Evolutionary conservation across 1,140 invertebrate species (phyloP).

Genomic region (Daktulosphaira vitifoliae): DNA sequence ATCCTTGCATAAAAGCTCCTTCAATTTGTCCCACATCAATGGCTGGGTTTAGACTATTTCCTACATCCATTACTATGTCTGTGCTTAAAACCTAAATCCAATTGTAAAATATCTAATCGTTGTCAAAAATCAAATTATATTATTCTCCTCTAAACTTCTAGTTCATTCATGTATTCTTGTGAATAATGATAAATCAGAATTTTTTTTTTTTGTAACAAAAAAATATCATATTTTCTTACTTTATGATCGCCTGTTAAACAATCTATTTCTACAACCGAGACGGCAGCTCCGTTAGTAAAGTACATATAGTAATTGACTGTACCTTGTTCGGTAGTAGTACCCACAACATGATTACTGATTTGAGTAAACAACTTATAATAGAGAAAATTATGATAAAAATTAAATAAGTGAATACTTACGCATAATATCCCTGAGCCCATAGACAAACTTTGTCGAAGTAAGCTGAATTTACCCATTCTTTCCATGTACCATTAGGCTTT

Average conservation of each 20-base stretch:
- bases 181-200: no score
- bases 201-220: no score
- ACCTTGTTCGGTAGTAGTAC: constrained; percentile 69
- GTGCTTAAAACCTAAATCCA: constrained; percentile 71
- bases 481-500: constrained; percentile 74
- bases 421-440: constrained; percentile 78
- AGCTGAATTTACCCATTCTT: constrained; percentile 72
- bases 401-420: constrained; percentile 38
- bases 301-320: constrained; percentile 68
- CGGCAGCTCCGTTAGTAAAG: constrained; percentile 69
- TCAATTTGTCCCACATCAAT: constrained; percentile 95
- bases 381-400: no score
- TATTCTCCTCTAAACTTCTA: no score
- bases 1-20: constrained; percentile 82
- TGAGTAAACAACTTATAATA: constrained; percentile 23
- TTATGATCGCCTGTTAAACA: constrained; percentile 81
- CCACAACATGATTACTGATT: constrained; percentile 44
- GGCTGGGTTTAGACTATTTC: constrained; percentile 85
- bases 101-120: no score
- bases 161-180: no score
- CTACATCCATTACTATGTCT: constrained; percentile 93
- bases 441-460: constrained; percentile 72
- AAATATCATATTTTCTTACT: no score
- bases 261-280: constrained; percentile 77
- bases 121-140: no score